A percentile compares a stretch with the other conserved stretches of the same genome.
These are phyloP conservation scores for Escarpia spicata DNA, from an alignment of 2,888 invertebrate genomes.

Conservation along the genomic window DNA sequence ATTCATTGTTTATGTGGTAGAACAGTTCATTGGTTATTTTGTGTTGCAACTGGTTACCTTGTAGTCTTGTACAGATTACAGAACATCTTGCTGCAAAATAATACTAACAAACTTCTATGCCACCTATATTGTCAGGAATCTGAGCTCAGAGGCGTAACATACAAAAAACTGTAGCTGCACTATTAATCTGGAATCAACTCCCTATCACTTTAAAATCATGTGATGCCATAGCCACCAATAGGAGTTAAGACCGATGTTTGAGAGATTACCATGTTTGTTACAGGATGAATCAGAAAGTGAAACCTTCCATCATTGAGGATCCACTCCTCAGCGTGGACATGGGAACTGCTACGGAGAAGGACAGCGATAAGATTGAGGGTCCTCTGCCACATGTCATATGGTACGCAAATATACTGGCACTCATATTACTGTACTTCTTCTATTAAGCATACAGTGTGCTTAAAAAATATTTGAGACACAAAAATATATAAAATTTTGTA, in stretches of 20 bases:
- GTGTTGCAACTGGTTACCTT: background rate
- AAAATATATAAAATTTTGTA: too few relatives aligned
- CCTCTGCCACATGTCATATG: background rate
- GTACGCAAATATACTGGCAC: background rate
- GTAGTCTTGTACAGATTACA: background rate
- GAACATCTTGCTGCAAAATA: too few relatives aligned
- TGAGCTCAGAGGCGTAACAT: too few relatives aligned
- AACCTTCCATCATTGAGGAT: background rate
- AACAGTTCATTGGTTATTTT: background rate
- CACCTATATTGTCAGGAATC: too few relatives aligned
- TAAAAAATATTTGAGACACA: too few relatives aligned
- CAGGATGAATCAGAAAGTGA: background rate
- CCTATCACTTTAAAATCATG: too few relatives aligned
- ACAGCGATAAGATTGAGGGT: background rate
- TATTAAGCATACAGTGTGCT: too few relatives aligned
- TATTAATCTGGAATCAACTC: too few relatives aligned
- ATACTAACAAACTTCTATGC: too few relatives aligned
- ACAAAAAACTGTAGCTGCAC: too few relatives aligned
- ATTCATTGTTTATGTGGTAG: background rate
- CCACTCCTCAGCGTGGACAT: background rate
- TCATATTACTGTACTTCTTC: too few relatives aligned
- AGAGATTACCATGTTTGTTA: background rate
- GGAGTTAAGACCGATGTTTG: background rate
- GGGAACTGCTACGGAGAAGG: background rate
- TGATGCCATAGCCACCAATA: too few relatives aligned